Evolutionary conservation across 2,797 vertebrate species (phyloP).

Genomic region (Synanceia verrucosa): DNA sequence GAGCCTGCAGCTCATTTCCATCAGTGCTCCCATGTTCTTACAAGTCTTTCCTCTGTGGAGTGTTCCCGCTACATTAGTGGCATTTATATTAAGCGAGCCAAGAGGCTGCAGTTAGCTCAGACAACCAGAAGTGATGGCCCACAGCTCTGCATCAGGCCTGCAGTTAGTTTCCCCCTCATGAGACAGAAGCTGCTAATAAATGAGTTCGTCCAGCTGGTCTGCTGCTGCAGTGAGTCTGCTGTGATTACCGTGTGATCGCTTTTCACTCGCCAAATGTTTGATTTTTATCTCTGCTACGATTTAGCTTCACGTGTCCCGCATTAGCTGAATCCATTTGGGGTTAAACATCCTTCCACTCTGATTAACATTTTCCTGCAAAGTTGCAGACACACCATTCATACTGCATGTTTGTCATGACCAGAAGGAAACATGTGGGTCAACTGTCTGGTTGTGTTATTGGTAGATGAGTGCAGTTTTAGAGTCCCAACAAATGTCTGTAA

Average conservation of each 20-base stretch:
- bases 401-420: not conserved
- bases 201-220: constrained; percentile 36
- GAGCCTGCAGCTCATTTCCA: constrained; percentile 26
- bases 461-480: not conserved
- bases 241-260: not conserved
- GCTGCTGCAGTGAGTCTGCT: constrained; percentile 14
- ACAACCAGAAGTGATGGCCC: constrained; percentile 42
- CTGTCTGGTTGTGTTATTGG: not conserved
- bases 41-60: constrained; percentile 11
- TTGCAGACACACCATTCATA: not conserved
- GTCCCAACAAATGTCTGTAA: not conserved
- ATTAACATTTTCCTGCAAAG: not conserved
- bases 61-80: constrained; percentile 28
- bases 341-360: not conserved
- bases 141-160: constrained; percentile 25
- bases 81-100: constrained; percentile 44
- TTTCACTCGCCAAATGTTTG: not conserved
- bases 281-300: not conserved
- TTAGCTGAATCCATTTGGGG: not conserved
- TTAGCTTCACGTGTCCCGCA: not conserved
- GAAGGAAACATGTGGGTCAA: not conserved
- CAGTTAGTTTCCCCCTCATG: constrained; percentile 18
- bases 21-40: constrained; percentile 16
- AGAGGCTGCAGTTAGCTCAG: constrained; percentile 40
- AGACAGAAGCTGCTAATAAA: constrained; percentile 35